Evolutionary conservation across 2,113 vertebrate genomes (phyloP), one percentile per base, ranked within the genome.

Genomic region (Pimephales promelas): DNA sequence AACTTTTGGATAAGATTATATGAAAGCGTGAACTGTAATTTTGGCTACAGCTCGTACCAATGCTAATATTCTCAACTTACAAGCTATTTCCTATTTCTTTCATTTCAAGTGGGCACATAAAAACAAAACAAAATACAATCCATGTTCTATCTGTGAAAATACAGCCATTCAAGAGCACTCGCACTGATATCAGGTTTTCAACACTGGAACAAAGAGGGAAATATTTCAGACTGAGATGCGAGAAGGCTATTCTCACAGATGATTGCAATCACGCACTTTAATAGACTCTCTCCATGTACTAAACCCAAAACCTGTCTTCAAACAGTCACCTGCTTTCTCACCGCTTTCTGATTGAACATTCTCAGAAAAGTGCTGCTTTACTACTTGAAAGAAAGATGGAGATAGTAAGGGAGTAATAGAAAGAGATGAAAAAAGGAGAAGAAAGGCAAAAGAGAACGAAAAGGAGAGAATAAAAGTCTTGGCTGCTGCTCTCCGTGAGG

Each of bases 311-410:
- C 49, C 18, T 3, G 22, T 52, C 59, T 28, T 43, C 34, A 45
- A 62, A 14, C 71, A 26, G 6, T 71, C 40, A 47, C 52, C 18
- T 59, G 54, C 73, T 43, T 79, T 54, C 56, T 45, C 49, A 49
- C 62, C 47, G 49, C 61, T 68, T 73, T 82, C 74, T 84, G 43
- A 87, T 78, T 81, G 71, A 64, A 83, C 70, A 56, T 59, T 61
- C 40, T 79, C 22, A 62, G 36, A 80, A 73, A 81, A 64, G 45
- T 43, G 24, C 75, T 20, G 62, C 75, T 24, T 54, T 52, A 61
- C 81, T 76, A 82, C 54, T 71, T 72, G 40, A 74, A 57, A 45
- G 10, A 56, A 52, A 77, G 31, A 87, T 64, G 20, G 36, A 49
- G 66, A 59, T 13, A 81, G 61, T n/a, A 20, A 76, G 62, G 62